Evolutionary conservation across 2,797 vertebrate genomes (phyloP), one percentile per base, ranked within the genome.

Genomic region (Lagorchestes hirsutus): DNA sequence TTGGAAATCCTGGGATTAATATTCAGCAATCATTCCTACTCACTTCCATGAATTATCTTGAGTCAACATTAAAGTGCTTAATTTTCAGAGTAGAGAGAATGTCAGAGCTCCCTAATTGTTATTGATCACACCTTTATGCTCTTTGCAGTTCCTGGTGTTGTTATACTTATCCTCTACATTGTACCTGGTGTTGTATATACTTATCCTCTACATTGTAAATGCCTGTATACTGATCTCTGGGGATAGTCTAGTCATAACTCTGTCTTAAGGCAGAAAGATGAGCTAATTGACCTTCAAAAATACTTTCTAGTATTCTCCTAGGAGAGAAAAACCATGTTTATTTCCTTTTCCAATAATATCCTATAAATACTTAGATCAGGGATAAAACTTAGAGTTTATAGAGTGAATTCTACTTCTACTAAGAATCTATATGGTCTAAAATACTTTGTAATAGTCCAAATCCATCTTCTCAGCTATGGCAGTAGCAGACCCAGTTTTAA

Each of bases 31-130:
- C 74, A 82, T 46, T 82, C 59, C 16, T n/a, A 54, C n/a, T 94
- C 0, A 40, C 27, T 95, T 54, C 0, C 58, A 95, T 52, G 56
- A 96, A 91, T 11, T 87, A 90, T 46, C 74, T 82, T 34, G 18
- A 52, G 9, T 93, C 67, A 52, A 11, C 93, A 91, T 3, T 91
- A 93, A 95, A 96, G 93, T 92, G 94, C 50, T 82, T 96, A 91
- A 34, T 62, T 92, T 22, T 55, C 67, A 22, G 22, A 90, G 90
- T 95, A 92, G 52, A 74, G 55, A 87, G 93, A 94, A 92, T 90
- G 4, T 91, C 93, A 92, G 2, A 56, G 24, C 34, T 24, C 28
- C 10, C 2, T 56, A n/a, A 82, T 46, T 82, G 74, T 82, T 82
- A 82, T 46, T 82, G 74, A 82, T 82, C 46, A 82, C 12, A 22